Evolutionary conservation across 1,140 invertebrate genomes (phyloP), one percentile per base, ranked within the genome.

Genomic region (Rhyacophila brunnea): DNA sequence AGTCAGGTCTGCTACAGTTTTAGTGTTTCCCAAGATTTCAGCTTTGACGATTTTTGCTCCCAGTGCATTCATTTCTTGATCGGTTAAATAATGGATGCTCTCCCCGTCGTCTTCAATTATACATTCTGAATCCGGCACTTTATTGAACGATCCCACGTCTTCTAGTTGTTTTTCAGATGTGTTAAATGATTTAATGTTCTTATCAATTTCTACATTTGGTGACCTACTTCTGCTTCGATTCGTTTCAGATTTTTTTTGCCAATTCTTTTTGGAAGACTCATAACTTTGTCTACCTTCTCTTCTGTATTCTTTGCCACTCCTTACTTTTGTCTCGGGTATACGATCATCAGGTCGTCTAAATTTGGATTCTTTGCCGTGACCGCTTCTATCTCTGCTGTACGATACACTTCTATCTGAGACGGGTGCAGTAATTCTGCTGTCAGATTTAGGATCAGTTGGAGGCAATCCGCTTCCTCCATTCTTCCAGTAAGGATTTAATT

Each of bases 401-500:
- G 1, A 51, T 20, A 38, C 1, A 11, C 40, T 19, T 23, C 34
- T 48, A n/a, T n/a, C 11, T 7, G 34, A 51, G 13, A 10, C 19
- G 11, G 42, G 17, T 9, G 19, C 13, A 45, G 6, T 11, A 38
- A 35, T 11, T 48, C 48, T 34, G 6, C 40, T 15, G 13, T 15
- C 14, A 45, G 11, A 13, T n/a, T 40, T 40, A 17, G 13, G 6
- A 9, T 45, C 18, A 7, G n/a, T n/a, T 15, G 69, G 66, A 18
- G 90, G 93, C 50, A 96, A 71, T 11, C 93, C 93, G 43, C 80
- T 85, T 9, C 93, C 93, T 54, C 90, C 91, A 75, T 89, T 80
- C 81, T 92, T 93, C 92, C 93, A 96, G 72, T 94, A 92, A 1
- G 92, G 93, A 82, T 98, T 98, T 43, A 95, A 75, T 79, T 97